Base-by-base conservation (phyloP, 2,888 invertebrate genomes). In the Eugnorisma glareosa region DNA sequence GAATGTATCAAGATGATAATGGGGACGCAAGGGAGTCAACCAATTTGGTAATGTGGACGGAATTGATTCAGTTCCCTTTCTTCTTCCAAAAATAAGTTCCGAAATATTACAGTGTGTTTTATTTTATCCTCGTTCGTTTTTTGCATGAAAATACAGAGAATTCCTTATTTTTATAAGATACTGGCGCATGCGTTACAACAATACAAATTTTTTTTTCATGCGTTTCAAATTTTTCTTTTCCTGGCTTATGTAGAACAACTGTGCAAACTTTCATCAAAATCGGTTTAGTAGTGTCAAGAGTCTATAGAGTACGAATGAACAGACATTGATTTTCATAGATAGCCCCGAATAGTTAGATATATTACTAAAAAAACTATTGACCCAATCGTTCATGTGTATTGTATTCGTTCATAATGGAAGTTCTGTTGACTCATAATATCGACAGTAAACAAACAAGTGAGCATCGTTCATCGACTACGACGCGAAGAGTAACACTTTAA, bases 1-100 rank as follows among this genome's bases (percentile, higher is more conserved):
- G 68, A 75, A 73, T 76, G 67, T 68, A 66, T 40, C 74, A 18
- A 40, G 70, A 85, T 78, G 28, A 74, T 67, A 69, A 72, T 73
- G 67, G 54, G 45, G 70, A 48, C 51, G 48, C 28, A 57, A 67
- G 61, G 61, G 68, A 84, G 71, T 68, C 35, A 68, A 51, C 28
- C 71, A 37, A 48, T 67, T 86, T 57, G 37, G 31, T 73, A 40
- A 57, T 67, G 73, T 66, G 28, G 18, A 66, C 45, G 43, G 59
- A 77, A 73, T 77, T 82, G 61, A 69, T 72, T 69, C 28, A 35
- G 43, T 64, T 15, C 40, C 28, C 51, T 37, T 73, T 24, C 8
- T 57, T 72, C 59, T 43, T 68, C 1, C 37, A 61, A 40, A 59
- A 66, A 37, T 35, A 68, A 61, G 15, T 45, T 54, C 7, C 21